These are phyloP conservation scores for Tetranychus cinnabarinus DNA, from an alignment of 1,140 invertebrate genomes.

Conservation along the genomic window DNA sequence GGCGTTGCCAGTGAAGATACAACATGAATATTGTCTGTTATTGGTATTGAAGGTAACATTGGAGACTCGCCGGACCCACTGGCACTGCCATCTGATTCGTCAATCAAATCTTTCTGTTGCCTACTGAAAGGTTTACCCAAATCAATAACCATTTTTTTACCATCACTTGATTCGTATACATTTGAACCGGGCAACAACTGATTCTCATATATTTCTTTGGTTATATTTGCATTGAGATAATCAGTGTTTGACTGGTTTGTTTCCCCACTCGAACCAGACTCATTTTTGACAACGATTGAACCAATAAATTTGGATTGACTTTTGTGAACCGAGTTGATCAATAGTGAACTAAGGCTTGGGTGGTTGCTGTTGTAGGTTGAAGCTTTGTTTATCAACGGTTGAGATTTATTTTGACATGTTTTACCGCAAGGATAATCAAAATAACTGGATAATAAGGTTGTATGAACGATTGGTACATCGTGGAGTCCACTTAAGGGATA, in stretches of 20 bases:
- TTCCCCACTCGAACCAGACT: background rate
- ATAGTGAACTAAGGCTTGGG: too few species aligned
- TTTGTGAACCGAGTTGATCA: too few species aligned
- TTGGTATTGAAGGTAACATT: too few species aligned
- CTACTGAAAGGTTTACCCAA: background rate
- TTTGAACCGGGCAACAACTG: background rate
- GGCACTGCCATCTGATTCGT: background rate
- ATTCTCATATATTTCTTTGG: too few species aligned
- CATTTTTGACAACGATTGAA: background rate
- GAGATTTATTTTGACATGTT: background rate
- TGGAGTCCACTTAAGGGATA: slow-evolving; percentile 17
- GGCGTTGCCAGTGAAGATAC: background rate
- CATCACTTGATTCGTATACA: background rate
- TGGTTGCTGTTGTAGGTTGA: too few species aligned
- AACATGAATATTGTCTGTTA: background rate
- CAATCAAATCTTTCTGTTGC: background rate
- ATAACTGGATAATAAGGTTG: slow-evolving; percentile 14
- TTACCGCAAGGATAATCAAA: slow-evolving; percentile 12
- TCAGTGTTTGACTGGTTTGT: background rate
- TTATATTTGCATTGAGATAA: background rate
- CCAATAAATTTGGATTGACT: background rate
- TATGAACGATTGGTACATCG: slow-evolving; percentile 10
- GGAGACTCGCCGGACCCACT: background rate
- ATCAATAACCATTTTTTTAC: background rate
- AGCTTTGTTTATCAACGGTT: too few species aligned